Evolutionary conservation across 64 coral and sea anemone species (phyloP).

Genomic region (Actinia equina): DNA sequence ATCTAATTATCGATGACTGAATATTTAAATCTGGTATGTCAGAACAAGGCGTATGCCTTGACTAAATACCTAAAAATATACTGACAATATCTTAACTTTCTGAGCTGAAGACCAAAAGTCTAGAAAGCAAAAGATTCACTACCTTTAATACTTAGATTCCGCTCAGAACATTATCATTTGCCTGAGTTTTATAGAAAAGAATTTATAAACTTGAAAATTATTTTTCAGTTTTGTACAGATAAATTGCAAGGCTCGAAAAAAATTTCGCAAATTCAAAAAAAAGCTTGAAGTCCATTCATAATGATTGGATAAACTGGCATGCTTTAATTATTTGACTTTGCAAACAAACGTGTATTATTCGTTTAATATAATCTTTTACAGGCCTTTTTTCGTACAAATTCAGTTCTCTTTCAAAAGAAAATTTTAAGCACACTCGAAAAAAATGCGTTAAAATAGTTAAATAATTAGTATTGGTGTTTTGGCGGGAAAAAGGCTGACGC

Average conservation of each 20-base stretch:
- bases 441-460: background rate
- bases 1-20: background rate
- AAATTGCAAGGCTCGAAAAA: background rate
- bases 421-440: background rate
- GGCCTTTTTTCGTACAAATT: too few relatives aligned
- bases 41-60: background rate
- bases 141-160: background rate
- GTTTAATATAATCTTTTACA: too few relatives aligned
- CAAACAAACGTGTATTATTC: background rate
- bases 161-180: background rate
- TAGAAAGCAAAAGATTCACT: background rate
- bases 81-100: constrained; percentile 5
- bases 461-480: background rate
- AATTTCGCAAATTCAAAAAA: background rate
- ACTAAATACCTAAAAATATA: constrained; percentile 2
- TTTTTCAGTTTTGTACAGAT: background rate
- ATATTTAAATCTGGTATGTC: background rate
- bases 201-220: background rate
- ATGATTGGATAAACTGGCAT: background rate
- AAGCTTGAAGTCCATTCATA: background rate
- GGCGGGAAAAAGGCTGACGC: background rate
- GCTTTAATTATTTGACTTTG: background rate
- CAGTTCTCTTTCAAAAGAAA: background rate
- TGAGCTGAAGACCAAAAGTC: constrained; percentile 19
- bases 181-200: background rate